A percentile compares a stretch with the other conserved stretches of the same genome.
phyloP scores from a whole-genome alignment of 1,140 invertebrate species.

The Bathynomus jamesi region DNA sequence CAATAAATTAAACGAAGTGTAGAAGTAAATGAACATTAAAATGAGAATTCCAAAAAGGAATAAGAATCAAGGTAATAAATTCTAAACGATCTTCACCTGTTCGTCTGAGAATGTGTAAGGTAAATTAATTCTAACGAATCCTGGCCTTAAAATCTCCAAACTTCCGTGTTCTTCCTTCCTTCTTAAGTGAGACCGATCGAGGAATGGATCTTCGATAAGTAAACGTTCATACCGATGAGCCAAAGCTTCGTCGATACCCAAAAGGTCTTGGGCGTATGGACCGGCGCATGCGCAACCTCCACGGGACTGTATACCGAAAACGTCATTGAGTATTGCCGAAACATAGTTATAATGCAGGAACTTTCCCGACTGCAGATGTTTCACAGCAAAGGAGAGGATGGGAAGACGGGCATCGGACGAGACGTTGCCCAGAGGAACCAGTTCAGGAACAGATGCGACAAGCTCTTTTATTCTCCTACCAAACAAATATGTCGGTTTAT shows the following conservation, averaged over 20 bases:
- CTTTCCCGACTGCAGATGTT: slow-evolving; percentile 61
- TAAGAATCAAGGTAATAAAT: not conserved
- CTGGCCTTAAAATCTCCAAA: slow-evolving; percentile 71
- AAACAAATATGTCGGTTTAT: slow-evolving; percentile 53
- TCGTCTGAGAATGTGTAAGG: slow-evolving; percentile 74
- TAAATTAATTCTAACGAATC: slow-evolving; percentile 75
- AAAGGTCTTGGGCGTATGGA: slow-evolving; percentile 72
- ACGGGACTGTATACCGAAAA: slow-evolving; percentile 83
- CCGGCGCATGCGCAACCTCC: slow-evolving; percentile 77
- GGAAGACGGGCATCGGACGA: slow-evolving; percentile 60
- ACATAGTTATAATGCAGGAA: slow-evolving; percentile 88
- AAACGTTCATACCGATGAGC: slow-evolving; percentile 67
- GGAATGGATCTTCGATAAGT: slow-evolving; percentile 57
- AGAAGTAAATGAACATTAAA: not conserved
- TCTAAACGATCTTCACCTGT: slow-evolving; percentile 40
- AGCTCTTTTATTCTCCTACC: slow-evolving; percentile 37
- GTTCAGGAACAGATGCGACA: slow-evolving; percentile 57
- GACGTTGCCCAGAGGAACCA: slow-evolving; percentile 68
- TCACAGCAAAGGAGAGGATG: slow-evolving; percentile 78
- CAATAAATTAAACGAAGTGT: not conserved
- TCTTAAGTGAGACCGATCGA: slow-evolving; percentile 55
- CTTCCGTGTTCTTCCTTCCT: slow-evolving; percentile 53
- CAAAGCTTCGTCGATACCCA: slow-evolving; percentile 69
- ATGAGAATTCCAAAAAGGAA: not conserved
- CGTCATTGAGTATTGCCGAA: slow-evolving; percentile 75